Percentiles rank a stretch among this genome's conserved stretches.
Evolutionary conservation across 1,140 invertebrate genomes (phyloP).

Genomic region (Drepana arcuata): DNA sequence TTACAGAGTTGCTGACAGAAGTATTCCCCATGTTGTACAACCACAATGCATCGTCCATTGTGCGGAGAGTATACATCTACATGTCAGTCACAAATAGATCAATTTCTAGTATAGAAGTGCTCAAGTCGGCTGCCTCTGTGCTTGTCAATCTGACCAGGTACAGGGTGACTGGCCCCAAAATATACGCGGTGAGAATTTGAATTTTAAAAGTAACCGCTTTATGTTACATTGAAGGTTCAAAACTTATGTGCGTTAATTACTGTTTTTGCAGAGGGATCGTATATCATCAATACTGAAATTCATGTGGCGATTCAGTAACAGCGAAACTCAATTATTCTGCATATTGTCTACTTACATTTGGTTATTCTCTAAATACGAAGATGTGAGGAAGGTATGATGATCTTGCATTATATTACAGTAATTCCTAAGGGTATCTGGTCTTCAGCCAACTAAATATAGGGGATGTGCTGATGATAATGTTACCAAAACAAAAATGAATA

Average conservation of each 20-base stretch:
- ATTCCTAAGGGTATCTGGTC: neutral
- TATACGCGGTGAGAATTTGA: constrained; percentile 49
- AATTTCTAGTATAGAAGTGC: constrained; percentile 68
- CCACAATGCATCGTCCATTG: constrained; percentile 37
- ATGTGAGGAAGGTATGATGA: constrained; percentile 57
- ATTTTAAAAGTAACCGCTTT: too few relatives aligned
- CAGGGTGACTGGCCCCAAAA: constrained; percentile 46
- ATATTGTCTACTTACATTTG: constrained; percentile 76
- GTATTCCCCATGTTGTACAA: constrained; percentile 67
- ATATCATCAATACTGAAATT: constrained; percentile 64
- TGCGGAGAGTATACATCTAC: constrained; percentile 61
- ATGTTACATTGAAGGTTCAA: constrained; percentile 4
- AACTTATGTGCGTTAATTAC: constrained; percentile 15
- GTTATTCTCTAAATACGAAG: constrained; percentile 75
- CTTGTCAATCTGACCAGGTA: constrained; percentile 71
- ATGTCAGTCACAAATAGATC: constrained; percentile 71
- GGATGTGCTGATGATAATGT: neutral
- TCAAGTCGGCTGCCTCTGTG: constrained; percentile 60
- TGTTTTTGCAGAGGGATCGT: constrained; percentile 47
- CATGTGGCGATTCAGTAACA: constrained; percentile 76
- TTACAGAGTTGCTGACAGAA: constrained; percentile 72
- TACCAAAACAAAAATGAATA: neutral
- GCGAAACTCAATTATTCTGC: constrained; percentile 74
- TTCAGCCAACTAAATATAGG: too few relatives aligned
- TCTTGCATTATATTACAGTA: neutral